Conservation (phyloP, 2,797 vertebrate genomes). For the Tapirus indicus region DNA sequence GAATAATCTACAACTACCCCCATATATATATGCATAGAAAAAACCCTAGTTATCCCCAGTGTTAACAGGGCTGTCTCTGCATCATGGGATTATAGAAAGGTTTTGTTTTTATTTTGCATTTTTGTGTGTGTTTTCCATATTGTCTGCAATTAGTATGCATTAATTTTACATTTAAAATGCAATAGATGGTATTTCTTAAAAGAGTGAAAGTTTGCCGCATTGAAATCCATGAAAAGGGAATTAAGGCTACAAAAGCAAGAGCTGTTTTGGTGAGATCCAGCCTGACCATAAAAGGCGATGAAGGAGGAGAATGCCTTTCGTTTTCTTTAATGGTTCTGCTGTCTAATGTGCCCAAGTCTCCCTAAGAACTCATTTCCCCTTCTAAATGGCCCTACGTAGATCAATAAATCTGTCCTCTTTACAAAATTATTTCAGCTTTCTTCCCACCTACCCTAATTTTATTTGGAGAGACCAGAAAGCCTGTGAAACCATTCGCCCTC, state of each 20-base stretch:
- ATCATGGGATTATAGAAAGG: no score
- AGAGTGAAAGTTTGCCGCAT: neutral
- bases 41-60: neutral
- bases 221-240: neutral
- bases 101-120: neutral
- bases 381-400: constrained; percentile 71
- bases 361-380: constrained; percentile 66
- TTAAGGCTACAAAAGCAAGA: neutral
- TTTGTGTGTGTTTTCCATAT: neutral
- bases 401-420: constrained; percentile 81
- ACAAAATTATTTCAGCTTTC: constrained; percentile 70
- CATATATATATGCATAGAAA: neutral
- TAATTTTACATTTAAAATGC: neutral
- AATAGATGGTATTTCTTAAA: neutral
- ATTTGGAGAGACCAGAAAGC: constrained; percentile 84
- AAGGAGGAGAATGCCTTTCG: neutral
- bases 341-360: neutral
- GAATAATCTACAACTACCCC: neutral
- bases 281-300: fast-evolving
- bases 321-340: neutral
- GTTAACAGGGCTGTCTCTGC: neutral
- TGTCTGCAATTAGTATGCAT: no score
- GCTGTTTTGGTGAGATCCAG: fast-evolving
- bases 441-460: constrained; percentile 82
- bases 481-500: constrained; percentile 63